These are phyloP conservation scores for Chloroceryle aenea DNA, from an alignment of 2,113 vertebrate species.

Conservation along the genomic window DNA sequence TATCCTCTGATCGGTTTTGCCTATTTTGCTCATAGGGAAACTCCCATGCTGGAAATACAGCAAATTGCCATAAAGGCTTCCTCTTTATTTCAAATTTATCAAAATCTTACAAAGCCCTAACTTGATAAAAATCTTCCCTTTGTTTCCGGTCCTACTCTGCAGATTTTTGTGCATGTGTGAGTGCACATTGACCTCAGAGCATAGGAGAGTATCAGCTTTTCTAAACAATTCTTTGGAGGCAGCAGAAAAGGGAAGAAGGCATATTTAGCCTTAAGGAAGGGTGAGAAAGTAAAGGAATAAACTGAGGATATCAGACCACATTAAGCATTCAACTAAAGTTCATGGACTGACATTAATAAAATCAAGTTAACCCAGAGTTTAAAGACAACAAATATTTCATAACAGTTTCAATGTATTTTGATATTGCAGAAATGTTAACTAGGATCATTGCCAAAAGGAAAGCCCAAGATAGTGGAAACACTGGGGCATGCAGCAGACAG, in stretches of 20 bases:
- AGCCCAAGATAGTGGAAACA: not conserved
- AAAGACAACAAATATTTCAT: conserved; percentile 3
- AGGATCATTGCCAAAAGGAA: not conserved
- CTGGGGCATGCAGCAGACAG: not conserved
- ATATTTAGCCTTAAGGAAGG: not conserved
- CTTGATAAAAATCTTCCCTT: not conserved
- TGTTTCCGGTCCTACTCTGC: not conserved
- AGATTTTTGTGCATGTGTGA: not conserved
- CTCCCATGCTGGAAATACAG: not conserved
- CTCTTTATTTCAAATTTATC: not conserved
- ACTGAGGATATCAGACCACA: not conserved
- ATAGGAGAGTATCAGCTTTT: not conserved
- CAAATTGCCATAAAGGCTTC: not conserved
- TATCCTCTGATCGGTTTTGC: not conserved
- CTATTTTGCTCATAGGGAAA: not conserved
- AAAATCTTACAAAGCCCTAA: not conserved
- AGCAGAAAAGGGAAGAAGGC: not conserved
- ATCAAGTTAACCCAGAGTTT: conserved; percentile 3
- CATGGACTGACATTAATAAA: conserved; percentile 11
- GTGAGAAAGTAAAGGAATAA: not conserved
- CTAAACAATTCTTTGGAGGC: not conserved
- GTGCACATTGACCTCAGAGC: not conserved
- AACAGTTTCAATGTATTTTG: not conserved
- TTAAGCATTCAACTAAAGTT: not conserved
- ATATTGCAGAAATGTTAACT: not conserved